Percentiles rank a stretch among this genome's conserved stretches.
Evolutionary conservation across 2,113 vertebrate species (phyloP).

Genomic region (Ifrita kowaldi): DNA sequence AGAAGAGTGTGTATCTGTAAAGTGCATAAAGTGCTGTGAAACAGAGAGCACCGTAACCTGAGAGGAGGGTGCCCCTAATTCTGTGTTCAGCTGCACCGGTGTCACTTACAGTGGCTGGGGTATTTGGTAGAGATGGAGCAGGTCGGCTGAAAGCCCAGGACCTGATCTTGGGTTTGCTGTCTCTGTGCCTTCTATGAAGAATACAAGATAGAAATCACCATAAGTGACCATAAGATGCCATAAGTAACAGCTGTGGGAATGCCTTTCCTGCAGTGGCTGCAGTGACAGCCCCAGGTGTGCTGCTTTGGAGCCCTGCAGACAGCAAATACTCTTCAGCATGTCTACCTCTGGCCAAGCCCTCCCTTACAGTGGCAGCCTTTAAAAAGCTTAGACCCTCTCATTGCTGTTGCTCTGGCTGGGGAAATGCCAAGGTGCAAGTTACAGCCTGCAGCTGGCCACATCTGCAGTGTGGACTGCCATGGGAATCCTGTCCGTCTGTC

Average conservation of each 20-base stretch:
- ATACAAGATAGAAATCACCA: accelerated
- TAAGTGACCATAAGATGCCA: neutral
- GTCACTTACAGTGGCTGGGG: neutral
- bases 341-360: neutral
- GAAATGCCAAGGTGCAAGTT: neutral
- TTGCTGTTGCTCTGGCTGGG: neutral
- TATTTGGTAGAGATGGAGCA: neutral
- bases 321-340: no score
- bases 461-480: neutral
- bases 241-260: neutral
- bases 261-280: neutral
- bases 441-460: neutral
- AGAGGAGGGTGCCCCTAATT: neutral
- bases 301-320: neutral
- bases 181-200: neutral
- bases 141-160: neutral
- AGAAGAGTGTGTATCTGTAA: neutral
- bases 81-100: accelerated
- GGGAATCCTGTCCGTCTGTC: neutral
- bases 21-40: neutral
- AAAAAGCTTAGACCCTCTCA: neutral
- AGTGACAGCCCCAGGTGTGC: neutral
- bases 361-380: neutral
- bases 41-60: neutral
- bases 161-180: neutral